Evolutionary conservation across 1,140 invertebrate species (phyloP).

Genomic region (Drosophila seguyi): DNA sequence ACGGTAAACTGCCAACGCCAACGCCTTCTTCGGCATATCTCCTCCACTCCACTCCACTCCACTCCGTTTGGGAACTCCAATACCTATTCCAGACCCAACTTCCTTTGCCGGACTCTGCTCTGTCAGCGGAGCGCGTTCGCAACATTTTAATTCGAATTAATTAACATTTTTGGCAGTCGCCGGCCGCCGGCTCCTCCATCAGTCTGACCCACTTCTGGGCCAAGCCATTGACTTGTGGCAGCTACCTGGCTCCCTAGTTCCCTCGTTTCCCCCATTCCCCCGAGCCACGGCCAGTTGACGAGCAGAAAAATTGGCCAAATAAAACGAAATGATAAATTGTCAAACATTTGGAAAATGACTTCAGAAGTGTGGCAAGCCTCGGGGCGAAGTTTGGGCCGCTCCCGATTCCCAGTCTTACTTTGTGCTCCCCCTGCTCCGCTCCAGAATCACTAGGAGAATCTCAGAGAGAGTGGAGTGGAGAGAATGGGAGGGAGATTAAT

Average conservation of each 20-base stretch:
- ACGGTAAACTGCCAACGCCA: constrained; percentile 76
- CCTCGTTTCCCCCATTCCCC: neutral
- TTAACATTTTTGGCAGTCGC: constrained; percentile 63
- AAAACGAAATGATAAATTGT: constrained; percentile 64
- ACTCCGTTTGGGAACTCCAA: constrained; percentile 41
- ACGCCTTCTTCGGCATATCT: constrained; percentile 77
- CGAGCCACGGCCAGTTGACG: constrained; percentile 44
- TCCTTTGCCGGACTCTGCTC: constrained; percentile 31
- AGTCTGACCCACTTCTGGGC: constrained; percentile 53
- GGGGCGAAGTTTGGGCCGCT: constrained; percentile 28
- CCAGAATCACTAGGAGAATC: neutral
- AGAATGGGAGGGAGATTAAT: constrained; percentile 70
- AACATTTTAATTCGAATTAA: constrained; percentile 81
- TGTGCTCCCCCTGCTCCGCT: constrained; percentile 2
- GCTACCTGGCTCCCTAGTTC: constrained; percentile 4
- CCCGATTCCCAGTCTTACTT: constrained; percentile 26
- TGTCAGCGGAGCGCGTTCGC: constrained; percentile 38
- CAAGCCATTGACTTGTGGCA: constrained; percentile 59
- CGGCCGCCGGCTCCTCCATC: constrained; percentile 46
- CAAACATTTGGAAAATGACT: constrained; percentile 70
- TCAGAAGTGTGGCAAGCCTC: constrained; percentile 69
- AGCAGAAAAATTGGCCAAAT: constrained; percentile 57
- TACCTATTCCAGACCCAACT: constrained; percentile 11
- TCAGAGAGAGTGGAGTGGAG: neutral
- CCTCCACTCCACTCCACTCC: constrained; percentile 20